Evolutionary conservation across 2,888 invertebrate genomes (phyloP), one percentile per base, ranked within the genome.

Genomic region (Pristionchus japonicus): DNA sequence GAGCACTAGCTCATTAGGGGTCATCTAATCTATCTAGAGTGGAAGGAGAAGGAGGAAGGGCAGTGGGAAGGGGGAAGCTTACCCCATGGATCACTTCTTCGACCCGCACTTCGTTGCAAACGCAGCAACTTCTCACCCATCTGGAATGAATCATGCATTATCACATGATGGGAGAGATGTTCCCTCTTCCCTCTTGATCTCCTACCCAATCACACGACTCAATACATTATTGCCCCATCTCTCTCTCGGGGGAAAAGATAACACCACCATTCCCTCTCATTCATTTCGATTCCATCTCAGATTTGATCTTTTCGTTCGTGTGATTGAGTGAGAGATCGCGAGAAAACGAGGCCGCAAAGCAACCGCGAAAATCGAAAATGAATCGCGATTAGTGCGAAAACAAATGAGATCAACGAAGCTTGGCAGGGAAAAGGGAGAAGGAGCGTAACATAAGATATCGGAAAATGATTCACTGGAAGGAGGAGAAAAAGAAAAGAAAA

Each of bases 331-430:
- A 86, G 47, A 52, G 40, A 86, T 52, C 34, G 82, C 74, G 74
- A 64, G 84, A 49, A n/a, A 43, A 37, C 23, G 74, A 31, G 37
- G 49, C n/a, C 31, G 49, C 80, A 57, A 52, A 17, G 47, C 64
- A 70, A 23, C 52, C 40, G 20, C 61, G 7, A 31, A 70, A 52
- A 83, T 49, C 82, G 88, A 80, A 40, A 40, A 49, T 31, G 57
- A 52, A 87, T 43, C 83, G 83, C 67, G 87, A 86, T 47, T 83
- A 80, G 37, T 52, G 47, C 52, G 83, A 82, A 87, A 88, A 88
- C 64, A 88, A 82, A 52, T 57, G 74, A 70, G 83, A 64, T 86
- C 43, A 47, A 40, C n/a, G 27, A 37, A 4, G n/a, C n/a, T 31
- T 49, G 52, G 61, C 61, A 57, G 40, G 27, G 40, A 34, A 52